phyloP scores from a whole-genome alignment of 2,797 vertebrate genomes.

The Acrossocheilus fasciatus region DNA sequence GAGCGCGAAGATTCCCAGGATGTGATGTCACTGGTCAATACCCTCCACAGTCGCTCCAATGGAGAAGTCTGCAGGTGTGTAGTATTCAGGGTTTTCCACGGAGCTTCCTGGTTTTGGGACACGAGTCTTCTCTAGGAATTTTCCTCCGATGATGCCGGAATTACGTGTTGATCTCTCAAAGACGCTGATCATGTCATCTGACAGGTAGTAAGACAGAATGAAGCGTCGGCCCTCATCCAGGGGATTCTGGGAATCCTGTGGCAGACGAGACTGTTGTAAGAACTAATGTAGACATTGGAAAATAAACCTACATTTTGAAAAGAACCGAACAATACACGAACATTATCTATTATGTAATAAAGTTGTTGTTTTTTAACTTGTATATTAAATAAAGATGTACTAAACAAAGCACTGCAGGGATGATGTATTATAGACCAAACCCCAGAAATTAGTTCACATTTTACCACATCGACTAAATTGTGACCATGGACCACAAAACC shows the following conservation, averaged over 20 bases:
- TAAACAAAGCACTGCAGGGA: not conserved
- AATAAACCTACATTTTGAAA: too few species aligned
- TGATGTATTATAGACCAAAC: not conserved
- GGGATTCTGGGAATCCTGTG: conserved; percentile 85
- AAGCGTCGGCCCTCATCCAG: conserved; percentile 84
- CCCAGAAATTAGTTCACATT: not conserved
- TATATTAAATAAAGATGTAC: not conserved
- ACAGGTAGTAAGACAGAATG: conserved; percentile 86
- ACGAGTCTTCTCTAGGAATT: conserved; percentile 83
- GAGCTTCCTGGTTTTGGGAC: conserved; percentile 84
- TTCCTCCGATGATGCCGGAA: conserved; percentile 87
- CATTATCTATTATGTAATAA: too few species aligned
- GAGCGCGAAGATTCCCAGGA: not conserved
- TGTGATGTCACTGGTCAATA: conserved; percentile 62
- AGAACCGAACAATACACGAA: not conserved
- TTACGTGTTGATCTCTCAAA: conserved; percentile 86
- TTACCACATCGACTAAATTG: not conserved
- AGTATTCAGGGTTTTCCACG: conserved; percentile 81
- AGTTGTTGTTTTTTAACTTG: too few species aligned
- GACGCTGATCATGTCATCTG: conserved; percentile 87
- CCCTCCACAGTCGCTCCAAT: conserved; percentile 89
- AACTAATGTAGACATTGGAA: too few species aligned
- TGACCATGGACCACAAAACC: too few species aligned
- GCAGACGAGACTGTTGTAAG: not conserved
- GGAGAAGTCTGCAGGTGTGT: conserved; percentile 86